Evolutionary conservation across 2,797 vertebrate species (phyloP).

Genomic region (Trachurus trachurus): DNA sequence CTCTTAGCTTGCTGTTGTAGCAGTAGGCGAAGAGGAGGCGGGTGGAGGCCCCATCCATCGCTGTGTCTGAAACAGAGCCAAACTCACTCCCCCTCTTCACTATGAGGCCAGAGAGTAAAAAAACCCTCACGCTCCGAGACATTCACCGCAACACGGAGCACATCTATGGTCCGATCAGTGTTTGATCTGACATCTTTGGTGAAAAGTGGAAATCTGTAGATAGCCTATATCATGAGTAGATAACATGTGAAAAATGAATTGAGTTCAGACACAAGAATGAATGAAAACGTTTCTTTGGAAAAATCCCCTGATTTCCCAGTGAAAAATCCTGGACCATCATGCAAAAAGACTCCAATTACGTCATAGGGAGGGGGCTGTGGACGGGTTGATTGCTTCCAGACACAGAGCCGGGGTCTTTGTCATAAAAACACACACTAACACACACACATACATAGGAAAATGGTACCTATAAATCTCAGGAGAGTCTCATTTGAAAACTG

Average conservation of each 20-base stretch:
- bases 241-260: background rate
- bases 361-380: conserved; percentile 84
- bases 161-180: background rate
- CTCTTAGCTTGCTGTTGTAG: conserved; percentile 71
- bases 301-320: conserved; percentile 58
- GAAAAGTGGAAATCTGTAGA: background rate
- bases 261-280: conserved; percentile 40
- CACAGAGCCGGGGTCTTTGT: conserved; percentile 76
- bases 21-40: conserved; percentile 62
- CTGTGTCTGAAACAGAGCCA: conserved; percentile 67
- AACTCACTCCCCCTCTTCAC: conserved; percentile 56
- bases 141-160: background rate
- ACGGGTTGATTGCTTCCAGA: conserved; percentile 89
- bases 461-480: conserved; percentile 45
- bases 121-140: conserved; percentile 19
- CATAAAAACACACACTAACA: conserved; percentile 57
- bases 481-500: conserved; percentile 35
- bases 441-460: conserved; percentile 32
- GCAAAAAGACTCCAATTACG: conserved; percentile 81
- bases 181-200: background rate
- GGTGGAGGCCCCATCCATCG: conserved; percentile 63
- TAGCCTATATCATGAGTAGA: background rate
- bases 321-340: conserved; percentile 61
- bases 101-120: conserved; percentile 10
- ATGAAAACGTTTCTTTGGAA: conserved; percentile 57